Base-by-base conservation (phyloP, 2,888 invertebrate genomes). In the Hipparchia semele region DNA sequence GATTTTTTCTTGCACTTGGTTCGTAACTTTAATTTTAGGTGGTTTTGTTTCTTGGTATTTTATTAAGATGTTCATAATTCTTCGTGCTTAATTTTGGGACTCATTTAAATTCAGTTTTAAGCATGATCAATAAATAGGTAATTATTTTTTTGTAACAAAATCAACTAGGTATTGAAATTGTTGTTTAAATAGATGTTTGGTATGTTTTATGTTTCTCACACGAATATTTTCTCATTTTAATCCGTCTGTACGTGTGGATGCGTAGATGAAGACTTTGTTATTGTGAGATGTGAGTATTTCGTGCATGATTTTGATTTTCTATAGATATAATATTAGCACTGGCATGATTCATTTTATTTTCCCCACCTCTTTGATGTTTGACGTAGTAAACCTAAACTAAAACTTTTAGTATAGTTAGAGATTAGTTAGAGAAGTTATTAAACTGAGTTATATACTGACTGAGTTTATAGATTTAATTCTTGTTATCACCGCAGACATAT, bases 401-500 rank as follows among this genome's bases (percentile, higher is more conserved):
- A 12, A 23, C 23, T 23, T 23, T 23, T 23, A 23, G 23, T 23
- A 23, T 23, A 23, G 23, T 23, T 23, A 23, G 23, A 23, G 23
- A 23, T 23, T 23, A 23, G 23, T 23, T 23, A 23, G 23, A 23
- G 23, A 23, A 23, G 23, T 23, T 23, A 23, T 23, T 23, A 23
- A 23, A 23, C 23, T 23, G 23, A 23, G 23, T 23, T 23, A 23
- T 23, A 23, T 23, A 23, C 23, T 23, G 23, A 23, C 23, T 23
- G 23, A 23, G 23, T 23, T 23, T 23, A 23, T 23, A 23, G 23
- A 23, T 23, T 23, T 23, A 23, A 23, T 23, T 39, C 5, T 39
- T 39, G 2, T 10, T 33, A 6, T 6, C 2, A 13, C 60, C 23
- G 1, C 66, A 94, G 97, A 83, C 86, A 95, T 90, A 93, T 97